phyloP scores from a whole-genome alignment of 1,140 invertebrate species.

The Thaumatotibia leucotreta region DNA sequence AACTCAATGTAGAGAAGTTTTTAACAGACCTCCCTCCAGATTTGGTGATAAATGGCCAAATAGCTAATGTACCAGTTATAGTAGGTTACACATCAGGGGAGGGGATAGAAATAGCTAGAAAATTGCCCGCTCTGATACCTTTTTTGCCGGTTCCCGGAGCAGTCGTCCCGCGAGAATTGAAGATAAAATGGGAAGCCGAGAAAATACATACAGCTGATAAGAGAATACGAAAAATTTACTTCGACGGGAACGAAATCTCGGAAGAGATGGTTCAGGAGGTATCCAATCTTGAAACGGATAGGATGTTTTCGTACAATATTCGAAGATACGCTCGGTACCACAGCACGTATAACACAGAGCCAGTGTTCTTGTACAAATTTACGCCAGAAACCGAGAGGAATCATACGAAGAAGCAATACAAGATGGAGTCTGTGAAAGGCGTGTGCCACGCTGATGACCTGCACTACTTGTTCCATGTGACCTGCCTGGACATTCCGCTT shows the following conservation, averaged over 20 bases:
- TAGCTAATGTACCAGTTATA: conserved; percentile 53
- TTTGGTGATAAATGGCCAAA: conserved; percentile 37
- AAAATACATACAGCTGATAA: conserved; percentile 32
- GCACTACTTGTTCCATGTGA: conserved; percentile 56
- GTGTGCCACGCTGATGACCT: conserved; percentile 67
- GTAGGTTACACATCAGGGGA: conserved; percentile 59
- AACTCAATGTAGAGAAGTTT: conserved; percentile 46
- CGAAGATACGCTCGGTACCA: conserved; percentile 50
- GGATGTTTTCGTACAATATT: conserved; percentile 54
- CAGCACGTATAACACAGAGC: conserved; percentile 25
- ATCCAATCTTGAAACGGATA: conserved; percentile 46
- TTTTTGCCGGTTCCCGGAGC: conserved; percentile 28
- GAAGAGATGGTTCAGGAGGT: conserved; percentile 37
- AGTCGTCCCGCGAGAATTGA: conserved; percentile 60
- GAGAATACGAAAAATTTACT: conserved; percentile 52
- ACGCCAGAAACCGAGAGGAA: conserved; percentile 57
- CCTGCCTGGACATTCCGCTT: conserved; percentile 44
- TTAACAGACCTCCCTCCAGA: conserved; percentile 41
- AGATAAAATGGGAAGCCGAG: conserved; percentile 37
- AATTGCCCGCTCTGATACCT: conserved; percentile 27
- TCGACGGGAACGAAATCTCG: conserved; percentile 36
- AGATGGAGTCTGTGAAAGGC: conserved; percentile 50
- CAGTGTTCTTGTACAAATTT: conserved; percentile 62
- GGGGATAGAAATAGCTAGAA: conserved; percentile 58
- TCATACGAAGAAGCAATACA: conserved; percentile 49